phyloP scores from a whole-genome alignment of 2,113 vertebrate species.

The Aphyosemion australe region DNA sequence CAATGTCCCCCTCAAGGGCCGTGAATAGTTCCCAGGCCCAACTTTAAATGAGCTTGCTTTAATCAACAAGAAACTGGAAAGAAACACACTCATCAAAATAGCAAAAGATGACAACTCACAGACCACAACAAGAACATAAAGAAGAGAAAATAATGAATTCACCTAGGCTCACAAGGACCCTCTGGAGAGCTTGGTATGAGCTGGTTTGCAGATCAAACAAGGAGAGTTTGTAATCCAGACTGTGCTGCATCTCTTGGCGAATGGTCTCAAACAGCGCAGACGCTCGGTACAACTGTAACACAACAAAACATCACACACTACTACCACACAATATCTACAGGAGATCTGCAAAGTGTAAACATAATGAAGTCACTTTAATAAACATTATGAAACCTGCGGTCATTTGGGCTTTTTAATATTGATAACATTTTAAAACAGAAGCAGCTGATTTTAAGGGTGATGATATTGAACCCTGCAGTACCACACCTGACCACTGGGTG shows the following conservation, averaged over 20 bases:
- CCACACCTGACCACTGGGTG: conserved; percentile 25
- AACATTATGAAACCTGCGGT: background rate
- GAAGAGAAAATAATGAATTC: conserved; percentile 34
- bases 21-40: too few relatives aligned
- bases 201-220: conserved; percentile 95
- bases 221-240: conserved; percentile 91
- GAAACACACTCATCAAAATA: background rate
- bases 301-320: conserved; percentile 2
- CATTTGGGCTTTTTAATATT: background rate
- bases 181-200: conserved; percentile 94
- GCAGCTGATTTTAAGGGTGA: background rate
- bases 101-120: background rate
- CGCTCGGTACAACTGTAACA: conserved; percentile 87
- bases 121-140: background rate
- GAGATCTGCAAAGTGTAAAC: background rate
- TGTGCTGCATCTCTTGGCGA: conserved; percentile 90
- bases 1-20: too few relatives aligned
- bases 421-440: background rate
- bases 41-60: background rate
- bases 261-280: conserved; percentile 91
- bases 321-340: background rate
- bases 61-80: background rate
- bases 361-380: too few relatives aligned
- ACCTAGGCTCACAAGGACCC: conserved; percentile 94
- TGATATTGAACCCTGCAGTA: background rate